Evolutionary conservation across 2,888 invertebrate species (phyloP), one percentile per base, ranked within the genome.

Genomic region (Strigamia crassipes): DNA sequence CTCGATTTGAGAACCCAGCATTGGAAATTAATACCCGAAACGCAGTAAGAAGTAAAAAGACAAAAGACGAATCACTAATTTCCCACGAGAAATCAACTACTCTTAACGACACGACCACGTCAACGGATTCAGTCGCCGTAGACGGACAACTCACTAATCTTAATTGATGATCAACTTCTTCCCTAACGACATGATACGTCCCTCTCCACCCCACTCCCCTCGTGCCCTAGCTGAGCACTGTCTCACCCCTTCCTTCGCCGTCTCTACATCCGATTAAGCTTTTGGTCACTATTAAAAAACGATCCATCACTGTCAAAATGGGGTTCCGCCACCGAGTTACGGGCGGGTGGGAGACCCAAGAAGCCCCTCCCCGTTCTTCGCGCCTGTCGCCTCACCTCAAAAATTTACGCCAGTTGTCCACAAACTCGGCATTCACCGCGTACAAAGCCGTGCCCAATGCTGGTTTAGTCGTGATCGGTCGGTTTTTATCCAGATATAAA

Each of bases 361-460:
- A 73, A 31, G 73, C 73, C 73, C 73, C 73, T 73, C 73, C 73
- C 51, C 31, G 27, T 73, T 31, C 31, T 73, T 73, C 73, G 31
- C 73, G 73, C 73, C 73, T 73, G 13, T 73, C 73, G 31, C 31
- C 86, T 86, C 85, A 89, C 89, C 86, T 88, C 80, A 89, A 85
- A 85, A 89, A 90, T 83, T 86, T 87, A 80, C 87, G 86, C 89
- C 89, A 89, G 15, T 86, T 85, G 73, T 87, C 86, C 8, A 89
- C 84, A 85, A 90, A 90, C 23, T 86, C 85, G 56, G 84, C 85
- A 83, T 86, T 86, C 80, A 88, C 84, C 82, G 87, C 83, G 84
- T 85, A 85, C 82, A 87, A 83, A 21, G 12, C 18, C 8, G 18
- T 23, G 61, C 85, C 61, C 78, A 84, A 83, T 27, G 83, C 83